Evolutionary conservation across 2,797 vertebrate species (phyloP).

Genomic region (Triplophysa bombifrons): DNA sequence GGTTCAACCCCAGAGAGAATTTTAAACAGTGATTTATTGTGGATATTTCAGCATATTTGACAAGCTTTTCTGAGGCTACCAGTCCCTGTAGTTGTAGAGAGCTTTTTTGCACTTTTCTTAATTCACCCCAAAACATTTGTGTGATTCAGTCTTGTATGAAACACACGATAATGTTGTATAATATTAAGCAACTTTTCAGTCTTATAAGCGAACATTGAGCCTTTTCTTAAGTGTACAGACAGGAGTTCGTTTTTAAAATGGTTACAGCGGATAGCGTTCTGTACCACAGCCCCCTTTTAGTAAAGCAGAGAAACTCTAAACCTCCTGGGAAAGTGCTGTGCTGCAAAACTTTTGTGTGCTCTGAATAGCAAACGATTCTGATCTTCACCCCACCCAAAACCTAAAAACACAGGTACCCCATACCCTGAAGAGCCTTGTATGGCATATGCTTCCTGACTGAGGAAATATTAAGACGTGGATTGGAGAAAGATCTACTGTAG

Average conservation of each 20-base stretch:
- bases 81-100: background rate
- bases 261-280: slow-evolving; percentile 1
- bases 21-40: background rate
- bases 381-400: slow-evolving; percentile 40
- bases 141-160: background rate
- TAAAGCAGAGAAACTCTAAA: slow-evolving; percentile 68
- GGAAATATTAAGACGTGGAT: slow-evolving; percentile 46
- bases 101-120: background rate
- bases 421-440: slow-evolving; percentile 67
- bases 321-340: slow-evolving; percentile 62
- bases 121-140: background rate
- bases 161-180: background rate
- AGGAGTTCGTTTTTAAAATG: slow-evolving; percentile 58
- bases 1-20: background rate
- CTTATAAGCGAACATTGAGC: background rate
- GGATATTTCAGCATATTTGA: background rate
- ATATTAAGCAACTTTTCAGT: background rate
- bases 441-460: slow-evolving; percentile 66
- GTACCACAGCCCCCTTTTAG: background rate
- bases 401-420: slow-evolving; percentile 45
- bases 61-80: background rate
- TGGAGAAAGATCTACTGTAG: slow-evolving; percentile 35
- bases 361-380: slow-evolving; percentile 71
- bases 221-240: background rate
- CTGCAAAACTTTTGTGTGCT: slow-evolving; percentile 53